Percentiles rank a stretch among this genome's conserved stretches.
These are phyloP conservation scores for Papilio protenor DNA, from an alignment of 2,888 invertebrate genomes.

Conservation along the genomic window DNA sequence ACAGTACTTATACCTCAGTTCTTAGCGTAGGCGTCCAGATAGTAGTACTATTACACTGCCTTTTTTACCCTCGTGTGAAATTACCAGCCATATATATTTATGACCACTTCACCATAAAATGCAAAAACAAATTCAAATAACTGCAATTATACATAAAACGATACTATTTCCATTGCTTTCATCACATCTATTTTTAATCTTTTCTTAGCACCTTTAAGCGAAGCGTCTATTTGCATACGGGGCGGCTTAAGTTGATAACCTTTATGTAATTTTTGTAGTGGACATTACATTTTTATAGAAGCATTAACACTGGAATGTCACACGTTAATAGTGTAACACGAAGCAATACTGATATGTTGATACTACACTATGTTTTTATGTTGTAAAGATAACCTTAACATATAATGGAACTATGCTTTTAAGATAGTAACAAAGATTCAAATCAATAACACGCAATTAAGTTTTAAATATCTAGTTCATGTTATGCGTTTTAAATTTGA, in stretches of 20 bases:
- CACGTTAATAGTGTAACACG: conserved; percentile 6
- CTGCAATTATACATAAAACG: conserved; percentile 11
- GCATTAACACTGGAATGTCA: conserved; percentile 30
- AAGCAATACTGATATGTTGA: conserved; percentile 29
- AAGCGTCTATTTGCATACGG: conserved; percentile 20
- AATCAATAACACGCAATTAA: background rate
- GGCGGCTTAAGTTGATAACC: conserved; percentile 18
- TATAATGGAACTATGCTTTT: conserved; percentile 11
- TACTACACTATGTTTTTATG: conserved; percentile 15
- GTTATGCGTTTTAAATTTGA: background rate
- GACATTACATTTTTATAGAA: conserved; percentile 30
- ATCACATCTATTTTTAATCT: background rate
- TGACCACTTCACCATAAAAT: background rate
- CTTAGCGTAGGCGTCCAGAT: background rate
- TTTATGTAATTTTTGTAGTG: conserved; percentile 20
- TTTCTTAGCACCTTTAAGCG: background rate
- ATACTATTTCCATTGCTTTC: conserved; percentile 12
- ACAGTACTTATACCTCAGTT: background rate
- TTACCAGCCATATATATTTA: background rate
- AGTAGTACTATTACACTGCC: background rate
- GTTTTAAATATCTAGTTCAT: background rate
- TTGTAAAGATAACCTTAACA: background rate
- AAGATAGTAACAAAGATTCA: background rate
- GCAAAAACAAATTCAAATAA: conserved; percentile 5
- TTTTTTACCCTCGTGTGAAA: background rate